Evolutionary conservation across 2,113 vertebrate species (phyloP), one percentile per base, ranked within the genome.

Genomic region (Mungos mungo): DNA sequence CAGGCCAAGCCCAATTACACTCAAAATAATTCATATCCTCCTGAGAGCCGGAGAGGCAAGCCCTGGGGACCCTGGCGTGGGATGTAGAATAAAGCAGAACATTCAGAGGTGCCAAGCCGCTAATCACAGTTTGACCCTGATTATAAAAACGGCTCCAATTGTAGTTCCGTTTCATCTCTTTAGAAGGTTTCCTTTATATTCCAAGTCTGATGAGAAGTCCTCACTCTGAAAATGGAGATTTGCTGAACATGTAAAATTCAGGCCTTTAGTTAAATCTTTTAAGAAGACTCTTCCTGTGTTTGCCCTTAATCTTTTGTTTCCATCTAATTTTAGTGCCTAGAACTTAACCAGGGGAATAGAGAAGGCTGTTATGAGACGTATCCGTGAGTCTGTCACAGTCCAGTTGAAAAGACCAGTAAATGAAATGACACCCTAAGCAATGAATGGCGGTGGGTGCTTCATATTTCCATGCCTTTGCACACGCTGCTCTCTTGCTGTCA

Each of bases 21-120:
- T 47, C 79, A 66, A 21, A 81, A 54, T 77, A 80, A 86, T 86
- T 92, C 11, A 15, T 8, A 29, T 29, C 15, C 11, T 90, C 79
- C 50, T 90, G 38, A 79, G 31, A 79, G 57, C 60, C 41, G 60
- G 52, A 79, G 65, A 86, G 35, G 33, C 72, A 72, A 63, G 23
- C 11, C 38, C 5, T 2, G 5, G 31, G 29, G 7, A 69, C 21
- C 45, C 2, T 1, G 29, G 10, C 2, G 0, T 21, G 7, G n/a
- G 45, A 1, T 2, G 0, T 4, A 69, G 83, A 69, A 54, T 5
- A 38, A 18, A 41, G 31, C 41, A 82, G 77, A 88, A 65, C 50
- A 47, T 45, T 2, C 68, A 69, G 21, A 81, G 38, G 9, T 35
- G n/a, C 91, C 6, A 25, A 50, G 5, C 33, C 57, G 41, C 74